phyloP scores from a whole-genome alignment of 92 coral and sea anemone genomes.

The Pocillopora meandrina region DNA sequence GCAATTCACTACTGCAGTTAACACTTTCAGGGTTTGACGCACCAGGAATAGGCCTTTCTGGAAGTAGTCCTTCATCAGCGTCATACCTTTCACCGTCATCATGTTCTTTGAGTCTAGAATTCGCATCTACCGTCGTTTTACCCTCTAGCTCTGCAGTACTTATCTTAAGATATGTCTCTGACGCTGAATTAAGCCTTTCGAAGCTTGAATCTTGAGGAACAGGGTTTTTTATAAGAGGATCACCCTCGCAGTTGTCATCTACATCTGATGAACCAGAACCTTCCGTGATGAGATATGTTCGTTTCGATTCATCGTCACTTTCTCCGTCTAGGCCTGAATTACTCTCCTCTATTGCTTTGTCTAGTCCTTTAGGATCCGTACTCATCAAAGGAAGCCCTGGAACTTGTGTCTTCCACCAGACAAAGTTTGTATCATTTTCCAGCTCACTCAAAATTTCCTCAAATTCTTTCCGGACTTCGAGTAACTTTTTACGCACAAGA shows the following conservation, averaged over 20 bases:
- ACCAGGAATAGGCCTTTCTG: neutral
- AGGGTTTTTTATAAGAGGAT: no score
- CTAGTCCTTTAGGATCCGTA: neutral
- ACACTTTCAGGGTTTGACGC: neutral
- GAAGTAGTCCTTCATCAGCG: neutral
- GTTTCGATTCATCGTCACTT: neutral
- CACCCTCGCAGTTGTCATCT: neutral
- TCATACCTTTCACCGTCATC: neutral
- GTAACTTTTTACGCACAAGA: conserved; percentile 64
- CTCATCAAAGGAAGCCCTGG: conserved; percentile 21
- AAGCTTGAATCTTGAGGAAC: no score
- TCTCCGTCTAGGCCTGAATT: neutral
- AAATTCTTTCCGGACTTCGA: conserved; percentile 66
- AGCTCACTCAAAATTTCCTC: conserved; percentile 61
- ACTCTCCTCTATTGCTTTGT: neutral
- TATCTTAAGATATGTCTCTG: no score
- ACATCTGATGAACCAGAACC: neutral
- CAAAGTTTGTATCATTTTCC: conserved; percentile 35
- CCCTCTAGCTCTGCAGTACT: neutral
- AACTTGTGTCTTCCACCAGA: conserved; percentile 12
- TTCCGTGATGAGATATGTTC: neutral
- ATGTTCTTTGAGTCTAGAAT: neutral
- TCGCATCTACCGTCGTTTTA: neutral
- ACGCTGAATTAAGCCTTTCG: neutral
- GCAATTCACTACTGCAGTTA: neutral